These are phyloP conservation scores for Genyomyrus donnyi DNA, from an alignment of 2,113 vertebrate species.

Conservation along the genomic window DNA sequence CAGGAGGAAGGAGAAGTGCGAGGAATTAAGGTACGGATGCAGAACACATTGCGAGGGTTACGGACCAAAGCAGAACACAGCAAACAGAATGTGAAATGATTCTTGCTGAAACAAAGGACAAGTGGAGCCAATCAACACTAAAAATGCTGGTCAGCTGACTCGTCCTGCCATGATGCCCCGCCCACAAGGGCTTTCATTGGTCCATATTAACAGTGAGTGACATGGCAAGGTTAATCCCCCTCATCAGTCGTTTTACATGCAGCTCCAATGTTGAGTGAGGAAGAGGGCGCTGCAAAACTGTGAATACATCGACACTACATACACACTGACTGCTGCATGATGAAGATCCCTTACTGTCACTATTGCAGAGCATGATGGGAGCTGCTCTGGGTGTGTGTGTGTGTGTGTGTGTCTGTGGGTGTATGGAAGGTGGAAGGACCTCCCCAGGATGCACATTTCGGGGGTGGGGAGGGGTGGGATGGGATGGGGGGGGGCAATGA, in stretches of 20 bases:
- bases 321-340: not conserved
- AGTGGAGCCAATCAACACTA: not conserved
- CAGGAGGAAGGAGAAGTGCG: not conserved
- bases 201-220: not conserved
- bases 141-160: not conserved
- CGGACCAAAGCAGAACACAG: not conserved
- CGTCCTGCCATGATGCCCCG: not conserved
- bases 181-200: not conserved
- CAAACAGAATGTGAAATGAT: not conserved
- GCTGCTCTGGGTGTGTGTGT: not conserved
- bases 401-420: not conserved
- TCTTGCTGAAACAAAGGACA: not conserved
- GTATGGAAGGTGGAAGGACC: not conserved
- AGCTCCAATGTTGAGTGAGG: not conserved
- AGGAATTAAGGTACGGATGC: not conserved
- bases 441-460: not conserved
- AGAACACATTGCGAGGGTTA: not conserved
- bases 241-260: not conserved
- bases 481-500: not conserved
- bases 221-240: not conserved
- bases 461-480: not conserved
- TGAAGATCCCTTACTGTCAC: not conserved
- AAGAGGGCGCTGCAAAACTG: too few species aligned
- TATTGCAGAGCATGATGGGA: not conserved
- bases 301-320: not conserved